A percentile compares a stretch with the other conserved stretches of the same genome.
Conservation (phyloP, 2,113 vertebrate genomes). For the Microcebus griseorufus region DNA sequence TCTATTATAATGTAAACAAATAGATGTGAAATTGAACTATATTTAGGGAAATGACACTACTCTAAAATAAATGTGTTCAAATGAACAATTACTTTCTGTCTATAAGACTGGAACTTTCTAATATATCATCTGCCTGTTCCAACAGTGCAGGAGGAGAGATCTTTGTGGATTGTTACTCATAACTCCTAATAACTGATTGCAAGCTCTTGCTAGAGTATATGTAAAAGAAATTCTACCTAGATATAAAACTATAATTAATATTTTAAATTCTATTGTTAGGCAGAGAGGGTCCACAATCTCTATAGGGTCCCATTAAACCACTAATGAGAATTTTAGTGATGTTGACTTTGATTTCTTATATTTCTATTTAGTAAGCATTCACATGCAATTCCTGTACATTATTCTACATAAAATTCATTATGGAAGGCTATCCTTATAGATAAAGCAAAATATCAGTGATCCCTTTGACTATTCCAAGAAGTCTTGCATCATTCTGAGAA, state of each 20-base stretch:
- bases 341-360: neutral
- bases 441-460: neutral
- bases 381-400: neutral
- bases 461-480: neutral
- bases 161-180: constrained; percentile 16
- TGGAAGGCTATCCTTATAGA: neutral
- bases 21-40: constrained; percentile 12
- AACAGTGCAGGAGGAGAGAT: neutral
- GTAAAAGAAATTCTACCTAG: neutral
- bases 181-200: neutral
- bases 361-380: neutral
- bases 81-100: constrained; percentile 54
- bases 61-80: constrained; percentile 32
- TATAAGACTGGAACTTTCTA: neutral
- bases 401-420: neutral
- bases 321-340: neutral
- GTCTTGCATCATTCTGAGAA: fast-evolving
- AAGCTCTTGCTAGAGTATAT: neutral
- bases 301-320: neutral
- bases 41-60: constrained; percentile 1
- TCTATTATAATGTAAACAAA: neutral
- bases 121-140: constrained; percentile 13
- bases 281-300: neutral
- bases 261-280: neutral
- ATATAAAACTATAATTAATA: neutral